Evolutionary conservation across 2,888 invertebrate species (phyloP), one percentile per base, ranked within the genome.

Genomic region (Sympetrum striolatum): DNA sequence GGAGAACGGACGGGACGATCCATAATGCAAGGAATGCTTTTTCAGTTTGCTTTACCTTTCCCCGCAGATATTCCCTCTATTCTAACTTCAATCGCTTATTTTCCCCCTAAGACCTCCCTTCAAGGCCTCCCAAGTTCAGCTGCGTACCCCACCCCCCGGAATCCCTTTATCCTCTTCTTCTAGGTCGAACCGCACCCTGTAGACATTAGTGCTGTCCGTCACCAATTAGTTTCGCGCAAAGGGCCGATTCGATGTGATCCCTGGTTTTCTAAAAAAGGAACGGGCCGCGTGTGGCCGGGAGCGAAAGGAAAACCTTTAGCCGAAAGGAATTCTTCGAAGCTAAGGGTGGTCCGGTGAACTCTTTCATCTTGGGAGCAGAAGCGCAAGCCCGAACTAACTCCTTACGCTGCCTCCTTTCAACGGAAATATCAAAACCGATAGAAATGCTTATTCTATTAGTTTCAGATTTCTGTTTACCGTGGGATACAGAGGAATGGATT

Each of bases 161-260:
- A 25, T 31, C 73, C 73, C 31, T 73, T 73, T 25, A 64, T 64
- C 64, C 64, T 25, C 64, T 64, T 64, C 60, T 82, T 82, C 15
- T 22, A 58, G 82, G 82, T 15, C 60, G 86, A 60, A 86, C 86
- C 86, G 86, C 86, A 64, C 86, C 86, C 86, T 60, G 86, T 60
- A 86, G 60, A 64, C 86, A 86, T 86, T 86, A 86, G 86, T 64
- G 35, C 86, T 86, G 86, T 86, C 86, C 86, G 86, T 86, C 86
- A 86, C 86, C 86, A 86, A 86, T 86, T 86, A 86, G 86, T 86
- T 64, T 86, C 86, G 86, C 86, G 86, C 86, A 22, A n/a, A 25
- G 86, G 60, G 6, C 86, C 86, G 86, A 86, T 86, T 86, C 86
- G 86, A 86, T 86, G 86, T 60, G 86, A 86, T 86, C 86, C 86